Evolutionary conservation across 2,113 vertebrate genomes (phyloP).

Genomic region (Columbina picui): DNA sequence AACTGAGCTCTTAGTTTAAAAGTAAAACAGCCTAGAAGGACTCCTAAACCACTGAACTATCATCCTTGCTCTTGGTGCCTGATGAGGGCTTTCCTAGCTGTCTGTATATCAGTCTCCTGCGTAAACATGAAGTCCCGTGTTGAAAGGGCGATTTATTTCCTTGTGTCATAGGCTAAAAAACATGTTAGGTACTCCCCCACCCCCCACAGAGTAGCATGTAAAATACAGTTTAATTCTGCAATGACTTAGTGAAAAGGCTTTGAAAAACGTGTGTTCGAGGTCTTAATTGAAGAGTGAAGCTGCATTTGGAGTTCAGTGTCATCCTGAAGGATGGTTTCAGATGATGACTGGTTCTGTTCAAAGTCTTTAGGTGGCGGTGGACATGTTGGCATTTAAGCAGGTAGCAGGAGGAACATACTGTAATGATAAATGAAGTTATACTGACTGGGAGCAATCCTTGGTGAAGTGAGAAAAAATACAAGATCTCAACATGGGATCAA

Average conservation of each 20-base stretch:
- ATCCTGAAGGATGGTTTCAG: neutral
- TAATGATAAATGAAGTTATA: neutral
- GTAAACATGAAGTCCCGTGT: neutral
- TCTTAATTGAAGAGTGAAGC: neutral
- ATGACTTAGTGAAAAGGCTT: neutral
- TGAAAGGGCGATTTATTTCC: neutral
- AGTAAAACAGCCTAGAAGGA: too few species aligned
- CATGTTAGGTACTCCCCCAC: neutral
- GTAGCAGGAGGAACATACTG: neutral
- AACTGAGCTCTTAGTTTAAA: neutral
- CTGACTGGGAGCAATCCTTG: neutral
- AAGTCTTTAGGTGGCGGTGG: neutral
- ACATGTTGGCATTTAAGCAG: neutral
- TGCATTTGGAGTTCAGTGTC: neutral
- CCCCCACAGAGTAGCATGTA: accelerated
- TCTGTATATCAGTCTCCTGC: neutral
- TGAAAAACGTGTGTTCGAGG: neutral
- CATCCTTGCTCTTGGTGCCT: neutral
- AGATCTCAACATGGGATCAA: neutral
- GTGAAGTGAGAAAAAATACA: neutral
- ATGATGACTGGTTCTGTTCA: neutral
- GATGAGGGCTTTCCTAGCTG: neutral
- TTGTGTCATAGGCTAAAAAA: neutral
- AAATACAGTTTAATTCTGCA: neutral
- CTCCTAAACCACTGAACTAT: neutral